Evolutionary conservation across 2,888 invertebrate genomes (phyloP), one percentile per base, ranked within the genome.

Genomic region (Pammene fasciana): DNA sequence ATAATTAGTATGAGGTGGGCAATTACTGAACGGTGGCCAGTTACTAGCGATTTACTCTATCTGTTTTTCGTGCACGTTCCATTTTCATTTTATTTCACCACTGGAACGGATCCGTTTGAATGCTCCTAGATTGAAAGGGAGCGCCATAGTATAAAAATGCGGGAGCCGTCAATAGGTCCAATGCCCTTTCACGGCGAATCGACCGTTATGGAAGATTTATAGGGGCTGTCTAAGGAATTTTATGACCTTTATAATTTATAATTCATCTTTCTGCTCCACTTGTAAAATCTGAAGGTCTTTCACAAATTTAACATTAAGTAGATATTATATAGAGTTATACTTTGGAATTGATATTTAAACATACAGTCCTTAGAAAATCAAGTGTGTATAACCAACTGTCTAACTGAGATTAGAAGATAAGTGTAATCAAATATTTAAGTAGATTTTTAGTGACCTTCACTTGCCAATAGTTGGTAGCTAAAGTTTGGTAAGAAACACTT

Each of bases 151-250:
- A 54, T 70, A 73, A 71, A 26, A 72, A 67, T 46, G 60, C 68
- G 71, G 72, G 73, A 79, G 80, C 75, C 75, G 75, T 81, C 79
- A 75, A 78, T 78, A 79, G 76, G 73, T 72, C 72, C 74, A 79
- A 78, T 78, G 76, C 78, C 82, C 75, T 79, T 81, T 81, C 80
- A 76, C 76, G 77, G 77, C 70, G 71, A 75, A 74, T 75, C 75
- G 77, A 75, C 76, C 77, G 77, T 83, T 80, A 78, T 74, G 71
- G 74, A 78, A 79, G 80, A 84, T 82, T 83, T 82, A 84, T 81
- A 76, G 75, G 75, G 74, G 76, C 76, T 67, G 55, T 41, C 38
- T 7, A 36, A 26, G 43, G 16, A 41, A 72, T 75, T 76, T 73
- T 70, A 57, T 72, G 73, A 71, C 73, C 72, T 74, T 74, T 76